Conservation (phyloP, 2,113 vertebrate genomes). For the Nibea coibor region DNA sequence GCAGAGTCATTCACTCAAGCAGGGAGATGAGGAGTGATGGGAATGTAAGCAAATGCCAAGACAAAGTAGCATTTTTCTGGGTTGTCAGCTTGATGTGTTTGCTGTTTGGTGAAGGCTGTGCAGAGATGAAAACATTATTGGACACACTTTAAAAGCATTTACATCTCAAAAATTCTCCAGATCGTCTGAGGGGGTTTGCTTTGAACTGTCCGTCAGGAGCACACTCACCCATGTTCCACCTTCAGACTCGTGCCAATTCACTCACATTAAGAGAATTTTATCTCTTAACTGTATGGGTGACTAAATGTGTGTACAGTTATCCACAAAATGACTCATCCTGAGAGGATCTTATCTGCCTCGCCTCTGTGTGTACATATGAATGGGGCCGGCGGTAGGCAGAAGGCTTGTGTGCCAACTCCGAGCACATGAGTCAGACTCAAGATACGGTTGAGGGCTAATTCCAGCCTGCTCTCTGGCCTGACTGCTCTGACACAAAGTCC, state of each 20-base stretch:
- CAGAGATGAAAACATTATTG: constrained; percentile 54
- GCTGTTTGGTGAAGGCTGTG: constrained; percentile 18
- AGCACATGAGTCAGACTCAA: constrained; percentile 52
- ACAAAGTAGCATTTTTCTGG: constrained; percentile 53
- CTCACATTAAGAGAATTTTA: constrained; percentile 52
- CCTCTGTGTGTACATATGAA: constrained; percentile 30
- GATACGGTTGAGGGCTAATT: constrained; percentile 44
- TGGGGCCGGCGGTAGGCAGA: not conserved
- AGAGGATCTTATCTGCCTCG: constrained; percentile 63
- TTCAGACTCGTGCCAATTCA: constrained; percentile 51
- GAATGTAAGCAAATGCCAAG: constrained; percentile 72
- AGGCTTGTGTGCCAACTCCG: constrained; percentile 33
- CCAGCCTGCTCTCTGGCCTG: constrained; percentile 39
- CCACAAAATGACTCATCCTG: constrained; percentile 52
- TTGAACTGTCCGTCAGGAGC: constrained; percentile 53
- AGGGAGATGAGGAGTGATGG: constrained; percentile 69
- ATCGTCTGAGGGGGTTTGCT: constrained; percentile 38
- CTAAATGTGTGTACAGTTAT: constrained; percentile 40
- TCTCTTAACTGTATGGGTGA: constrained; percentile 13
- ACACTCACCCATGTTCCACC: constrained; percentile 53
- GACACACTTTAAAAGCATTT: constrained; percentile 47
- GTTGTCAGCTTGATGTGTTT: constrained; percentile 45
- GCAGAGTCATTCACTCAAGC: constrained; percentile 48
- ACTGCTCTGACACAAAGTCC: constrained; percentile 49
- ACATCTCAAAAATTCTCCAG: constrained; percentile 33